Conservation (phyloP, 2,797 vertebrate genomes). For the Galago senegalensis region DNA sequence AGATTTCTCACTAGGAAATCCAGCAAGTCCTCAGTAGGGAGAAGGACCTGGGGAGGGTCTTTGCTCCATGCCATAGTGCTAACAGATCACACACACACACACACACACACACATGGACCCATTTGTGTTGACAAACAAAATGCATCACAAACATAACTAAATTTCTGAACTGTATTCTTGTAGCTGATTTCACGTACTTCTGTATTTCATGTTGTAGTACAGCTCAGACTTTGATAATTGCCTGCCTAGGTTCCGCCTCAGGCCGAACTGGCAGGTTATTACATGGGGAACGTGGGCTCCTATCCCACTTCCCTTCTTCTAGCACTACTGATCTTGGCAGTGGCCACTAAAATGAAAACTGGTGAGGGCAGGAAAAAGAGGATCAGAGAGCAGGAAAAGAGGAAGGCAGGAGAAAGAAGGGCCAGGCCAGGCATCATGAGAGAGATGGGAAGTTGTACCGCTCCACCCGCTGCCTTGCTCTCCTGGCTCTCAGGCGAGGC, state of each 20-base stretch:
- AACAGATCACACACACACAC: neutral
- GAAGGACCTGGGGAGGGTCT: neutral
- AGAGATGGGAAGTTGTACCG: neutral
- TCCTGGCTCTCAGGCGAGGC: neutral
- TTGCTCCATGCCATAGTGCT: neutral
- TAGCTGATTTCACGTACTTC: neutral
- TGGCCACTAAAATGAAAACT: neutral
- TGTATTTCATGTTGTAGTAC: neutral
- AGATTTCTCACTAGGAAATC: neutral
- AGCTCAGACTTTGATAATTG: neutral
- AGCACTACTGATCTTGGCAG: neutral
- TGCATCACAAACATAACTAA: no score
- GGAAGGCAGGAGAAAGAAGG: neutral
- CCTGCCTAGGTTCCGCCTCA: no score
- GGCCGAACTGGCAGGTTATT: neutral
- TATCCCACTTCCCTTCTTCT: neutral
- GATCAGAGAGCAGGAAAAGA: neutral
- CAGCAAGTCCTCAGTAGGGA: neutral
- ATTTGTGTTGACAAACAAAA: neutral
- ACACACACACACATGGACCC: neutral
- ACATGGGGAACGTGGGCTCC: no score
- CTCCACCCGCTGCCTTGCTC: rapidly evolving
- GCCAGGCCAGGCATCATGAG: neutral
- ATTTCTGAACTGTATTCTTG: neutral
- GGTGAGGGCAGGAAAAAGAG: no score